A percentile compares a stretch with the other conserved stretches of the same genome.
phyloP scores from a whole-genome alignment of 2,113 vertebrate species.

The Platanista minor region DNA sequence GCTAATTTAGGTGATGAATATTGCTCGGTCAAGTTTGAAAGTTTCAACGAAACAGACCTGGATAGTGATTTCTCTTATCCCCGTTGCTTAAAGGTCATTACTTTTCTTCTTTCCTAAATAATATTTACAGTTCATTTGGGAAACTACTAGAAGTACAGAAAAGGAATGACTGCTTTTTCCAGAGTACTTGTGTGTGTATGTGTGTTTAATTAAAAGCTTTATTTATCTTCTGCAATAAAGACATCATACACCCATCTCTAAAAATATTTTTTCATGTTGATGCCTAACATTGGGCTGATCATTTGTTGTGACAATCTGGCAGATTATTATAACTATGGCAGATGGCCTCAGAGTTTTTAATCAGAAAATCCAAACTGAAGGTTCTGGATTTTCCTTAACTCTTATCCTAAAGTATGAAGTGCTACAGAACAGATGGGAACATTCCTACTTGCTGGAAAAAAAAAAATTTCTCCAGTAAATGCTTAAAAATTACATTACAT shows the following conservation, averaged over 20 bases:
- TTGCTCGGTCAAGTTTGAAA: neutral
- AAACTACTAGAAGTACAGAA: neutral
- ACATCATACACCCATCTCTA: neutral
- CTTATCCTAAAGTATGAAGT: slow-evolving; percentile 56
- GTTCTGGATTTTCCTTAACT: slow-evolving; percentile 58
- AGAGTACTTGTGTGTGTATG: rapidly evolving
- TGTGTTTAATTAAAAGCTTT: neutral
- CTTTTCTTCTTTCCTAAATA: neutral
- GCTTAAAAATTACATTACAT: neutral
- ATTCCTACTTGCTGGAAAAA: neutral
- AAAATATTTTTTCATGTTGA: neutral
- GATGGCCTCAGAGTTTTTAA: slow-evolving; percentile 80
- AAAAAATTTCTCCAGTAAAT: neutral
- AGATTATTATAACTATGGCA: slow-evolving; percentile 81
- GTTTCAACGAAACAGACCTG: neutral
- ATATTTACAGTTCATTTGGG: neutral
- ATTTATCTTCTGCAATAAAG: neutral
- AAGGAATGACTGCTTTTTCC: neutral
- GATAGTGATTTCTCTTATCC: neutral
- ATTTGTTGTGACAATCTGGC: slow-evolving; percentile 77
- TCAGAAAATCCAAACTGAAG: slow-evolving; percentile 61
- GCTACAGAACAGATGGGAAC: slow-evolving; percentile 61
- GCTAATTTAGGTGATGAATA: neutral
- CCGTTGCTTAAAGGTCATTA: neutral
- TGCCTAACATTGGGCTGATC: slow-evolving; percentile 73